Base-by-base conservation (phyloP, 2,797 vertebrate species). In the Clamator glandarius region DNA sequence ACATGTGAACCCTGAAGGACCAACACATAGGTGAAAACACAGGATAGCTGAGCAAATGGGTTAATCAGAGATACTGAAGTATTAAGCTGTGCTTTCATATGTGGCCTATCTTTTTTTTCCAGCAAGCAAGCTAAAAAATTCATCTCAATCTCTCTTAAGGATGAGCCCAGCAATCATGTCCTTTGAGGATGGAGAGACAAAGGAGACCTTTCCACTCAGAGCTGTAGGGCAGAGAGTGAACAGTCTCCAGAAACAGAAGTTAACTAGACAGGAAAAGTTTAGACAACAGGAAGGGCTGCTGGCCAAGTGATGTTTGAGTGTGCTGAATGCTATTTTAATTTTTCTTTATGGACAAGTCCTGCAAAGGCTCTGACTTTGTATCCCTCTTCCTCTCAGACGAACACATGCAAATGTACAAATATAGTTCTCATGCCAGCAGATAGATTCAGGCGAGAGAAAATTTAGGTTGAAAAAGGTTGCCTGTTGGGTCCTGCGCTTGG, bases 371-470 rank as follows among this genome's bases (percentile, higher is more conserved):
- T 74, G 36, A 19, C 5, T 63, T 23, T 28, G 5, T 75, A 44
- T 84, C 9, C 50, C 9, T 76, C 35, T 35, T 16, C 35, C 15
- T 70, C 20, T 63, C 59, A 59, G 31, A 29, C 1, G 15, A 52
- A 3, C 20, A 41, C 25, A 58, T 55, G 39, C 0, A 1, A 4
- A 6, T 5, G 9, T 14, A 15, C n/a, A 33, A 20, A 13, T 3
- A 2, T 55, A 11, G 2, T 66, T 90, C 17, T 39, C 3, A 1
- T 59, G n/a, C 19, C 44, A 84, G 39, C 23, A 63, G 21, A 28
- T 73, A 55, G 29, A 48, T 66, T 82, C 4, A 0, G 41, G 46
- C 19, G 35, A 52, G 33, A 84, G 50, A 29, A 33, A 46, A 46
- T 21, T 46, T 46, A 46, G 46, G 46, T 46, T 46, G 46, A 20